Conservation (phyloP, 2,113 vertebrate genomes). For the Micronycteris hirsuta region DNA sequence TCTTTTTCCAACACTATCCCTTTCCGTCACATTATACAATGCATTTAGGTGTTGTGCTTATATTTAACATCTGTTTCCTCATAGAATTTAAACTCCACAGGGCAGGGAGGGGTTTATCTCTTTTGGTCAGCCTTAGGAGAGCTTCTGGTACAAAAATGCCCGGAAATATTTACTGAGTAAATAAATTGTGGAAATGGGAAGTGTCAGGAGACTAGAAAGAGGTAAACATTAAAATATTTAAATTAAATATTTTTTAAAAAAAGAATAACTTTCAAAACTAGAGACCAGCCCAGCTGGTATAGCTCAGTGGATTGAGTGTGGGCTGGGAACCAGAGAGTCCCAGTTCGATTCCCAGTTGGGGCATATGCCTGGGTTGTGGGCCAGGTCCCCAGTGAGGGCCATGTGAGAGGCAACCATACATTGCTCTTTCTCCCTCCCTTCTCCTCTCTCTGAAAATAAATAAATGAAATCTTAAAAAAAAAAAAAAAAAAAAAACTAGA, state of each 20-base stretch:
- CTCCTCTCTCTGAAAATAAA: too few species aligned
- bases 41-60: neutral
- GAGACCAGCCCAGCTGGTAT: too few species aligned
- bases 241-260: neutral
- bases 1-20: neutral
- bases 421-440: too few species aligned
- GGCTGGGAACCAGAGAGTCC: too few species aligned
- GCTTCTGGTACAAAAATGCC: neutral
- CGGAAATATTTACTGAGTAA: neutral
- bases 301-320: too few species aligned
- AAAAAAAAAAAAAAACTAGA: neutral
- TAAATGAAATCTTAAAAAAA: too few species aligned
- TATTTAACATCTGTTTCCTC: neutral
- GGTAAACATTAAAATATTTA: neutral
- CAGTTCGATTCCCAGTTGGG: too few species aligned
- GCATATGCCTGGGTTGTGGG: too few species aligned
- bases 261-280: neutral
- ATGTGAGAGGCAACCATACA: too few species aligned
- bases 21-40: neutral
- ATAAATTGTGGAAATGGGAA: neutral
- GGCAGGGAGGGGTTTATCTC: neutral
- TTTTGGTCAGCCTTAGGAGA: neutral
- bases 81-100: neutral
- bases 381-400: too few species aligned
- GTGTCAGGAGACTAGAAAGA: neutral